These are phyloP conservation scores for Polylopha cassiicola DNA, from an alignment of 2,888 invertebrate genomes.

Conservation along the genomic window DNA sequence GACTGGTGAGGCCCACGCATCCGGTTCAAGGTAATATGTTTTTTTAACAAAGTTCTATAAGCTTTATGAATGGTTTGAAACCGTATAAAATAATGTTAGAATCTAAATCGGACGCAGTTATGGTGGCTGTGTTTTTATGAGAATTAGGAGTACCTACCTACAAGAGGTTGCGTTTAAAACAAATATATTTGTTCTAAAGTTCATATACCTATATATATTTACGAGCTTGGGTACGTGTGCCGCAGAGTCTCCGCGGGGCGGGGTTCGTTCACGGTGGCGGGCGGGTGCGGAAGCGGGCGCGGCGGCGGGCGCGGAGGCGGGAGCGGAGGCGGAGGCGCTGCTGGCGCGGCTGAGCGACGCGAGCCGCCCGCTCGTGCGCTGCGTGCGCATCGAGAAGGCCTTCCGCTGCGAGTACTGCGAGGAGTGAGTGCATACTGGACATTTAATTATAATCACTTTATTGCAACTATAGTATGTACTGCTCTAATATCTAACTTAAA, in stretches of 20 bases:
- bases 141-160: too few species aligned
- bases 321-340: slow-evolving; percentile 29
- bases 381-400: slow-evolving; percentile 68
- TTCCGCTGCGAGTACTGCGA: slow-evolving; percentile 75
- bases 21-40: background rate
- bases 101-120: too few species aligned
- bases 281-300: background rate
- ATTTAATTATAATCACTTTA: too few species aligned
- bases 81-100: too few species aligned
- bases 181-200: too few species aligned
- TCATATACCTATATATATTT: slow-evolving; percentile 36
- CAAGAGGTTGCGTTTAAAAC: too few species aligned
- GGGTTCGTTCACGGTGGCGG: background rate
- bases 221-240: slow-evolving; percentile 35
- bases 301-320: slow-evolving; percentile 7
- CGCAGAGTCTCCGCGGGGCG: background rate
- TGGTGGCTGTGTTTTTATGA: too few species aligned
- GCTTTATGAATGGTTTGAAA: too few species aligned
- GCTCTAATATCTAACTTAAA: too few species aligned
- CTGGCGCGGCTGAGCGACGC: slow-evolving; percentile 40
- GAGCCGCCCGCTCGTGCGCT: slow-evolving; percentile 45
- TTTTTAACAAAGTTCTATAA: too few species aligned
- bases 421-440: slow-evolving; percentile 65
- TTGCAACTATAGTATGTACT: too few species aligned
- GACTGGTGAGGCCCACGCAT: slow-evolving; percentile 47